Evolutionary conservation across 1,140 invertebrate species (phyloP), one percentile per base, ranked within the genome.

Genomic region (Pseudomyrmex concolor): DNA sequence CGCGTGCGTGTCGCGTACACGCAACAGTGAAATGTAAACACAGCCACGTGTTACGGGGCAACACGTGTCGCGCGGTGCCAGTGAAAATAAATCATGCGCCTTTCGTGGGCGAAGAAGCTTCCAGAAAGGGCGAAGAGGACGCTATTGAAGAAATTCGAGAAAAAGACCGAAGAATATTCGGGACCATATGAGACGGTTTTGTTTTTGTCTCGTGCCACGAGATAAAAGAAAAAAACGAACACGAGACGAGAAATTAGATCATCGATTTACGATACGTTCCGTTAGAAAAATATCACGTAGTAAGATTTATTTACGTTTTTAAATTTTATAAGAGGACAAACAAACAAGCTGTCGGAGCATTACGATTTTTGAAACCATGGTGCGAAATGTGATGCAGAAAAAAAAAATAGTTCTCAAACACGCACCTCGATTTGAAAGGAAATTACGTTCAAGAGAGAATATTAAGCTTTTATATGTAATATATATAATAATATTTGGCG

Each of bases 41-140:
- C 80, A 68, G 84, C 87, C 89, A 90, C 89, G 89, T 89, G 89
- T 90, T 88, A 85, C 83, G 72, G 64, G 81, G 85, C 84, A 90
- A 90, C 89, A 90, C 89, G 89, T 90, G 90, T 90, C 88, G 87
- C 85, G 87, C 89, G 86, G 82, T 89, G 86, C 87, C 86, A 90
- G 89, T 86, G 86, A 90, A 90, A 90, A 90, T 90, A 90, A 90
- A 90, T 90, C 89, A 87, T 80, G 80, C 59, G 72, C 70, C 66
- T 63, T 63, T 68, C 62, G 62, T 72, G 57, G 84, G 63, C 48
- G 86, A 68, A 64, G 80, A 43, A 83, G 70, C 55, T 68, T 48
- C n/a, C 50, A 84, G 60, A 78, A n/a, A 54, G 59, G 25, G 48
- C 48, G n/a, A 51, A 34, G 50, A 34, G 48, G 70, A 15, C 22